Evolutionary conservation across 1,140 invertebrate genomes (phyloP).

Genomic region (Apocrypta bakeri): DNA sequence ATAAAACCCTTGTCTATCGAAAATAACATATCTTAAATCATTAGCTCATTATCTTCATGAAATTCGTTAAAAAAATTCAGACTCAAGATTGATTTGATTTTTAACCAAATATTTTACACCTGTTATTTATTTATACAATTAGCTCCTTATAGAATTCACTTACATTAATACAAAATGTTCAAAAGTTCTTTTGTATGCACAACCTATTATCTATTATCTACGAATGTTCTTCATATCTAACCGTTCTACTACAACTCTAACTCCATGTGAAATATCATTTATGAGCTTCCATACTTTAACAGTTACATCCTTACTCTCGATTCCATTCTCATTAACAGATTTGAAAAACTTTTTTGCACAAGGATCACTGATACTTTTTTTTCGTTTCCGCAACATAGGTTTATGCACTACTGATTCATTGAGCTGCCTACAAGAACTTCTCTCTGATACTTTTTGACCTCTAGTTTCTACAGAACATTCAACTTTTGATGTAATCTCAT

Average conservation of each 20-base stretch:
- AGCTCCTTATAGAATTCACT: slow-evolving; percentile 34
- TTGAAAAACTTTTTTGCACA: slow-evolving; percentile 24
- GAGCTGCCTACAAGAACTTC: neutral
- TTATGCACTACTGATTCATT: slow-evolving; percentile 4
- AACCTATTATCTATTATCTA: slow-evolving; percentile 52
- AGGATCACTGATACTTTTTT: slow-evolving; percentile 36
- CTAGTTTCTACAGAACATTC: slow-evolving; percentile 31
- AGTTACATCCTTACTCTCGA: slow-evolving; percentile 45
- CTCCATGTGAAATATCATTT: slow-evolving; percentile 66
- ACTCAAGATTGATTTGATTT: slow-evolving; percentile 12
- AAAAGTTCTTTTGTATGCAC: slow-evolving; percentile 46
- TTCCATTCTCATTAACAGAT: slow-evolving; percentile 20
- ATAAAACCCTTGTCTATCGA: neutral
- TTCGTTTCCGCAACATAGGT: slow-evolving; percentile 32
- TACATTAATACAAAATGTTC: slow-evolving; percentile 34
- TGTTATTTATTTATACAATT: slow-evolving; percentile 39
- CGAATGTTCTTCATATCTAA: slow-evolving; percentile 60
- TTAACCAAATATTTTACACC: slow-evolving; percentile 7
- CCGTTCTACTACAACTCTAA: slow-evolving; percentile 65
- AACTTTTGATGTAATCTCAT: neutral
- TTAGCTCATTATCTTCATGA: slow-evolving; percentile 28
- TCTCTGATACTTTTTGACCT: slow-evolving; percentile 31
- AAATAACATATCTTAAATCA: slow-evolving; percentile 45
- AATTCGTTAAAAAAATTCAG: slow-evolving; percentile 33
- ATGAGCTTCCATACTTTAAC: slow-evolving; percentile 69